Evolutionary conservation across 2,113 vertebrate genomes (phyloP).

Genomic region (Trematomus loennbergii): DNA sequence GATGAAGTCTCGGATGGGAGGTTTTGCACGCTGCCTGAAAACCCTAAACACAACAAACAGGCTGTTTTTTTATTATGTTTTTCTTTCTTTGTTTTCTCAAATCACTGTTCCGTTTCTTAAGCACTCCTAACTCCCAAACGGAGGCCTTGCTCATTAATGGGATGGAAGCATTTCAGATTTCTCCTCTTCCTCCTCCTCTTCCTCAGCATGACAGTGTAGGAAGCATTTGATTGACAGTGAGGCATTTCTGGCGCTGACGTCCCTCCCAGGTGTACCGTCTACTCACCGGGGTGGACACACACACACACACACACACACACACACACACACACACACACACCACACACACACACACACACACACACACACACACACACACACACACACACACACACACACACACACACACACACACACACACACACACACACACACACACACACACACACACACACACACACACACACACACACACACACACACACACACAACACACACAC

Average conservation of each 20-base stretch:
- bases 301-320: conserved; percentile 9
- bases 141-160: conserved; percentile 74
- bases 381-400: no score
- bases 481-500: no score
- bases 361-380: no score
- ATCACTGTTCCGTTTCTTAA: conserved; percentile 75
- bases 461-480: no score
- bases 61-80: conserved; percentile 48
- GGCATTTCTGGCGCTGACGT: conserved; percentile 64
- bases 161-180: conserved; percentile 62
- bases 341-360: no score
- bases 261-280: conserved; percentile 70
- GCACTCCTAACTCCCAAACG: conserved; percentile 68
- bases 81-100: conserved; percentile 69
- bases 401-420: no score
- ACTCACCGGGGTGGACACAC: conserved; percentile 9
- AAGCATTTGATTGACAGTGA: conserved; percentile 75
- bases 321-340: conserved; percentile 5
- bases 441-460: no score
- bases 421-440: no score
- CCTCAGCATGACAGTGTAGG: conserved; percentile 27
- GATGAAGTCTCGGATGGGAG: conserved; percentile 76
- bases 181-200: conserved; percentile 20
- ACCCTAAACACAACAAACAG: conserved; percentile 66
- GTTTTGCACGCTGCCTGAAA: conserved; percentile 61